Base-by-base conservation (phyloP, 2,797 vertebrate genomes). In the Kryptopterus vitreolus region DNA sequence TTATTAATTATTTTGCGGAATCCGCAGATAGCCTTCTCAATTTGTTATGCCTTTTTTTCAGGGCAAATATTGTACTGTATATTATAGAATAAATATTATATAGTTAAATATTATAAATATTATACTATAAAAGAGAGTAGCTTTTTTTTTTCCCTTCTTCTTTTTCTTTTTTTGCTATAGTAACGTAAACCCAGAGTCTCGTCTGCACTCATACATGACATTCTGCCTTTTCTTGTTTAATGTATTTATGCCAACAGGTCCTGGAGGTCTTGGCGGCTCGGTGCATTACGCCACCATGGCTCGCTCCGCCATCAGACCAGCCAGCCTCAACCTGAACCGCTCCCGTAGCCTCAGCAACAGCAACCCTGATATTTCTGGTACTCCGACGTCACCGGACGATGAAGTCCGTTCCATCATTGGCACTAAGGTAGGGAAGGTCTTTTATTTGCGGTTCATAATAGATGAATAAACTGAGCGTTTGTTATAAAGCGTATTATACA, bases 211-310 rank as follows among this genome's bases (percentile, higher is more conserved):
- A 52, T 13, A 24, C 22, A 55, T n/a, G 1, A 57, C 20, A 24
- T 18, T 38, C 33, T 55, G 12, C 18, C 3, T 57, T 22, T 88
- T 88, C 22, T 82, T 24, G 3, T n/a, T n/a, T 88, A 88, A 86
- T 69, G 0, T 77, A 9, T 83, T 61, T 7, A 61, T 78, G 29
- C 24, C 52, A 31, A 76, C 68, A 96, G 95, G 95, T 79, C 94
- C 95, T 0, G 96, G 97, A 52, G 96, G 96, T 50, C 91, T 99
- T 79, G 97, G 97, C 0, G 96, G 97, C 15, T 98, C 98, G 0
- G 95, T 99, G 87, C 98, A 98, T 88, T 99, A 99, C 43, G 98
- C 98, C 86, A 99, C 98, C 55, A 99, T 99, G 97, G 97, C 98
- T 75, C 92, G 98, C 71, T 98, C 97, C 1, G 97, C 95, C 16